Evolutionary conservation across 2,113 vertebrate genomes (phyloP), one percentile per base, ranked within the genome.

Genomic region (Anhinga anhinga): DNA sequence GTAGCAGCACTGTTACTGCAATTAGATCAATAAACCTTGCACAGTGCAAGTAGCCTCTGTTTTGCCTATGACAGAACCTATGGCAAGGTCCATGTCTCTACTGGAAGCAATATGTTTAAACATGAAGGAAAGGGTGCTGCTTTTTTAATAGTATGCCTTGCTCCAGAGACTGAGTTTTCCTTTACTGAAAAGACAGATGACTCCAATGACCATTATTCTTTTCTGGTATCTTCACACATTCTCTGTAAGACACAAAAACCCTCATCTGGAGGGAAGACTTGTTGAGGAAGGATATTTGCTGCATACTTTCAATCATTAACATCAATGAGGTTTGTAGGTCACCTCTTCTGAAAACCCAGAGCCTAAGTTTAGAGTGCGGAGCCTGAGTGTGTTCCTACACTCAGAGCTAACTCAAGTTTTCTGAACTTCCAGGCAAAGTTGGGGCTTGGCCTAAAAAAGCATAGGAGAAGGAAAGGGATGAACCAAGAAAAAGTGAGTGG

Each of bases 311-410:
- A 59, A 4, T 78, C 2, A 0, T 40, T 86, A 81, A 50, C 32
- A 47, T 88, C 79, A 93, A 44, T 83, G 71, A 92, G 59, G 82
- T 94, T 96, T 94, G 62, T 90, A 93, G 95, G 92, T 93, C 95
- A 90, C 53, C 45, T 63, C 29, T 80, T 84, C 76, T 83, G 63
- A 71, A 93, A 88, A 88, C 50, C 5, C 11, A 66, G 50, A 90
- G n/a, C 38, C 63, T 70, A 74, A 92, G 55, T 81, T 90, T 87
- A 71, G 80, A 42, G 32, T 0, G 1, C 74, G 30, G 17, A 92
- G 9, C 42, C 45, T 79, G 88, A 88, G 32, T 17, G 8, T 66
- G 36, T 69, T 88, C 21, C 59, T 66, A 15, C 15, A 27, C 13
- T 66, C 53, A 45, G 45, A 73, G 27, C 9, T 81, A 88, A 30